Conservation (phyloP, 2,888 invertebrate genomes). For the Phengaris arion region DNA sequence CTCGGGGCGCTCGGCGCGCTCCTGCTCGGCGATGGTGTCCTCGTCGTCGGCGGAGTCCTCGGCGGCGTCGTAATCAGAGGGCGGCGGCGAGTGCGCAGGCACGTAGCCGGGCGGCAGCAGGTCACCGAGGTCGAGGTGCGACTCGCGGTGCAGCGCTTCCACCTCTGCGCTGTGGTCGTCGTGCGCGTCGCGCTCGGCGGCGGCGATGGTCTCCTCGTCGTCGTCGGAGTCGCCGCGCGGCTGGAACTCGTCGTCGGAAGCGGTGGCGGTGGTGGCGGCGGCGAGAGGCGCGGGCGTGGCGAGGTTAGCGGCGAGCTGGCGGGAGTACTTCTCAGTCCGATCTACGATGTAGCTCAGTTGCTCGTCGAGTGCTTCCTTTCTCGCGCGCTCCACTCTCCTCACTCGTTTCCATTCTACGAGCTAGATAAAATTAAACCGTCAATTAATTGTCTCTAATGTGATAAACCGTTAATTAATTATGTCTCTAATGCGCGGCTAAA, state of each 20-base stretch:
- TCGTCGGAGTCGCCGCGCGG: slow-evolving; percentile 87
- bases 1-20: slow-evolving; percentile 82
- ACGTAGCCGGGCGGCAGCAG: slow-evolving; percentile 91
- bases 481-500: too few species aligned
- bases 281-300: slow-evolving; percentile 49
- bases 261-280: slow-evolving; percentile 44
- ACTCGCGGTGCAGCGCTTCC: slow-evolving; percentile 91
- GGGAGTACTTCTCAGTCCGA: slow-evolving; percentile 98
- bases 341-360: slow-evolving; percentile 98
- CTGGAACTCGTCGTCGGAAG: slow-evolving; percentile 87
- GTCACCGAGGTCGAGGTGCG: slow-evolving; percentile 92
- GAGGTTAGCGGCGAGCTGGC: slow-evolving; percentile 92
- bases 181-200: slow-evolving; percentile 85
- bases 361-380: slow-evolving; percentile 96
- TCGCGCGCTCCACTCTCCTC: slow-evolving; percentile 94
- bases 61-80: slow-evolving; percentile 86
- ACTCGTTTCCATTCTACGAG: slow-evolving; percentile 96
- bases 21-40: slow-evolving; percentile 65
- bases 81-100: slow-evolving; percentile 80
- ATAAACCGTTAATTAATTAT: too few species aligned
- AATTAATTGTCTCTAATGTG: too few species aligned
- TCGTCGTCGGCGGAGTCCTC: slow-evolving; percentile 84
- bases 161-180: slow-evolving; percentile 84
- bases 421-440: slow-evolving; percentile 52
- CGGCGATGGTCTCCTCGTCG: slow-evolving; percentile 96